A percentile compares a stretch with the other conserved stretches of the same genome.
These are phyloP conservation scores for Microtus pennsylvanicus DNA, from an alignment of 2,113 vertebrate genomes.

Conservation along the genomic window DNA sequence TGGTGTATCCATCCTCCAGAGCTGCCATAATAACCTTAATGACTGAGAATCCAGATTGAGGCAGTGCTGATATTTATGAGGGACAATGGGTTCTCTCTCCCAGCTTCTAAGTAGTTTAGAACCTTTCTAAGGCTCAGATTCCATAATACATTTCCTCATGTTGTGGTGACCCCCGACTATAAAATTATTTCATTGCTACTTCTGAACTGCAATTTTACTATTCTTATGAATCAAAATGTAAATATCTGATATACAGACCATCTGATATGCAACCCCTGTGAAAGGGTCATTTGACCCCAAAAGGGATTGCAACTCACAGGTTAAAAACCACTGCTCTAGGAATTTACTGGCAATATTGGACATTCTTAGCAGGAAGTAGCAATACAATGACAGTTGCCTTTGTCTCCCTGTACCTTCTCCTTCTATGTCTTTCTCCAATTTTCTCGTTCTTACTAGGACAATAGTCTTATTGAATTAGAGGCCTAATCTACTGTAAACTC, in stretches of 20 bases:
- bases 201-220: not conserved
- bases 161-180: not conserved
- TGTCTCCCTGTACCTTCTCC: not conserved
- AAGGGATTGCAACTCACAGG: not conserved
- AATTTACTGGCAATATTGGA: not conserved
- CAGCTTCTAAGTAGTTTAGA: not conserved
- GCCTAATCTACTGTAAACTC: not conserved
- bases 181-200: not conserved
- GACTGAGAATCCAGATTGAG: not conserved
- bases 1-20: not conserved
- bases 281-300: not conserved
- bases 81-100: not conserved
- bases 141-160: not conserved
- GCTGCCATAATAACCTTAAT: not conserved
- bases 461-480: not conserved
- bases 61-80: not conserved
- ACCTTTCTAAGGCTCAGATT: not conserved
- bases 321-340: not conserved
- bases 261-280: not conserved
- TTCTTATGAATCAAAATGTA: not conserved
- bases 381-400: too few species aligned
- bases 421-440: not conserved
- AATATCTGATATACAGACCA: not conserved
- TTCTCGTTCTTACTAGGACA: not conserved
- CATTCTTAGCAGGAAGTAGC: not conserved